phyloP scores from a whole-genome alignment of 2,888 invertebrate genomes.

The Eristalinus aeneus region DNA sequence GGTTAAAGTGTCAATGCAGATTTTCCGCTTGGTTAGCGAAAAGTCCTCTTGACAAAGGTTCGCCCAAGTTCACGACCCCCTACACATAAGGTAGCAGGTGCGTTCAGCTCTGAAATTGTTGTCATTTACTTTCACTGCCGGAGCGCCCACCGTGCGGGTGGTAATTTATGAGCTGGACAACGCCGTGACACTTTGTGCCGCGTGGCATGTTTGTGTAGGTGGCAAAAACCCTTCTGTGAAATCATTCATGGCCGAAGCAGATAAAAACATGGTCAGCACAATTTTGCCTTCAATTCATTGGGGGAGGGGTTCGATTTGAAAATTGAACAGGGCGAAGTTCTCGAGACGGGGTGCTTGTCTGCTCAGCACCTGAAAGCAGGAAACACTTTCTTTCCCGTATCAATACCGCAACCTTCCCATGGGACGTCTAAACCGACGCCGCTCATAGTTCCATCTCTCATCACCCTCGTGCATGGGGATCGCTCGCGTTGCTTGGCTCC shows the following conservation, averaged over 20 bases:
- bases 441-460: not conserved
- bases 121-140: conserved; percentile 64
- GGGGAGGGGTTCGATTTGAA: conserved; percentile 35
- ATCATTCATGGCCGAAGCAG: conserved; percentile 68
- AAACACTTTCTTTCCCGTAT: no score
- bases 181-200: conserved; percentile 64
- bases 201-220: conserved; percentile 31
- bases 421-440: not conserved
- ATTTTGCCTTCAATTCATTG: conserved; percentile 45
- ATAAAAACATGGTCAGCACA: conserved; percentile 69
- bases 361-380: no score
- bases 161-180: conserved; percentile 69
- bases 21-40: conserved; percentile 65
- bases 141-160: conserved; percentile 48
- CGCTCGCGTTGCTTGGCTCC: not conserved
- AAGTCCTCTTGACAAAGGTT: conserved; percentile 61
- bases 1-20: conserved; percentile 67
- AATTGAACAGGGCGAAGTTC: not conserved
- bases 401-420: not conserved
- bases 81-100: conserved; percentile 59
- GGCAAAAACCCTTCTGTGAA: conserved; percentile 55
- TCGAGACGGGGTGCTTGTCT: no score
- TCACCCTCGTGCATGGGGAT: not conserved
- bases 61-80: conserved; percentile 26
- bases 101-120: conserved; percentile 70